These are phyloP conservation scores for Acronicta psi DNA, from an alignment of 2,888 invertebrate species.

Conservation along the genomic window DNA sequence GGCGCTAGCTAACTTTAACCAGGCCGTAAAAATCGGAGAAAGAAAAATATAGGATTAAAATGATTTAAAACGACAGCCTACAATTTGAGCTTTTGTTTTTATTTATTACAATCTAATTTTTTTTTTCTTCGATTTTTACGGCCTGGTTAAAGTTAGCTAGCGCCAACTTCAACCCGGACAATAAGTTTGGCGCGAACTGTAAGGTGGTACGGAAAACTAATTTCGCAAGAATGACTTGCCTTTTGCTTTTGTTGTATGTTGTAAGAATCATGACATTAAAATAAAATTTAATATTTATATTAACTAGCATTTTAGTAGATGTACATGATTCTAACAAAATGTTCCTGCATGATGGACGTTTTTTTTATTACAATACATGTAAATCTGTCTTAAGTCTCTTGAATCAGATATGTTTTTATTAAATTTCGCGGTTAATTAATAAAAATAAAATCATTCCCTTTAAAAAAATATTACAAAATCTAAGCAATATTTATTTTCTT, in stretches of 20 bases:
- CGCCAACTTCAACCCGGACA: no score
- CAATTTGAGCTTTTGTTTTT: no score
- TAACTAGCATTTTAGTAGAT: neutral
- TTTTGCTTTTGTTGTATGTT: conserved; percentile 50
- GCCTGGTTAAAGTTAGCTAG: no score
- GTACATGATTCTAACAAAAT: conserved; percentile 31
- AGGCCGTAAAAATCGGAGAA: no score
- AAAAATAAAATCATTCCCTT: no score
- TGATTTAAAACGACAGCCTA: no score
- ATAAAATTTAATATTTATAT: neutral
- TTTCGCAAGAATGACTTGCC: conserved; percentile 27
- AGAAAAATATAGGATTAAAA: no score
- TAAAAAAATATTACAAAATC: neutral
- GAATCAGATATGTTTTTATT: conserved; percentile 11
- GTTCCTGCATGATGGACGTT: conserved; percentile 22
- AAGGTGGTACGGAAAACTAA: conserved; percentile 37
- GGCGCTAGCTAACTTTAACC: no score
- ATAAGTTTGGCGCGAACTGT: no score
- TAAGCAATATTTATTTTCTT: neutral
- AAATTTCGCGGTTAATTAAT: no score
- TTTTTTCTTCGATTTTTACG: no score
- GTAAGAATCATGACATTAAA: conserved; percentile 25
- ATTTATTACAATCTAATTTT: no score
- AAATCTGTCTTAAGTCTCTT: neutral
- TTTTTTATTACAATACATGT: conserved; percentile 8